Evolutionary conservation across 2,113 vertebrate species (phyloP), one percentile per base, ranked within the genome.

Genomic region (Tupaia tana): DNA sequence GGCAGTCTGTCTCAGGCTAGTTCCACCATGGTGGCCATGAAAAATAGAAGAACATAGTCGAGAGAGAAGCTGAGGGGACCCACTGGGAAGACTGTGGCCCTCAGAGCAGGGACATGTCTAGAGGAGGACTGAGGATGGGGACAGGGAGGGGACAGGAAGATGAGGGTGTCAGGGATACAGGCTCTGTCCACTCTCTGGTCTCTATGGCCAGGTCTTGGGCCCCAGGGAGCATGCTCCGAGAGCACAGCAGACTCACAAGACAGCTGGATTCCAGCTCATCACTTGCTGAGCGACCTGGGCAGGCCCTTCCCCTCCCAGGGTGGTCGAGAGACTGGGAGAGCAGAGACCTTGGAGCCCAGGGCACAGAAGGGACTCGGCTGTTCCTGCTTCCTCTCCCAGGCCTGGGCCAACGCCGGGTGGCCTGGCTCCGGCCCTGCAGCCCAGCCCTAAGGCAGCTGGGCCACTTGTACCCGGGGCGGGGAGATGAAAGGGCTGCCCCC

Each of bases 401-500:
- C 73, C 19, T 9, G 58, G 56, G 78, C 78, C 94, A 56, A 63
- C 52, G 52, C 85, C 0, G 3, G 89, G 75, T 43, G 74, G 91
- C 96, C 88, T 74, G 85, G 94, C 91, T 93, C 80, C 1, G 12
- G 85, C 80, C 81, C 85, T 4, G 43, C 31, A 86, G 91, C 64
- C 63, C 93, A 84, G 95, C 52, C 91, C 34, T 8, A 31, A 87
- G 91, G 93, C 96, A 97, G 95, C 93, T 95, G 97, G 93, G 86
- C 91, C 88, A 84, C 97, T 97, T 83, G 96, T 93, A 88, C 82
- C 70, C 9, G 0, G 87, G 87, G 34, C 20, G 6, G 97, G 71
- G 56, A 96, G 92, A 97, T 97, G 91, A 96, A 95, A 97, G 96
- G 22, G 75, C 93, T 95, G 80, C 70, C 64, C 86, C 95, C 92